Percentiles rank a stretch among this genome's conserved stretches.
phyloP scores from a whole-genome alignment of 2,888 invertebrate genomes.

The Microplitis manilae region DNA sequence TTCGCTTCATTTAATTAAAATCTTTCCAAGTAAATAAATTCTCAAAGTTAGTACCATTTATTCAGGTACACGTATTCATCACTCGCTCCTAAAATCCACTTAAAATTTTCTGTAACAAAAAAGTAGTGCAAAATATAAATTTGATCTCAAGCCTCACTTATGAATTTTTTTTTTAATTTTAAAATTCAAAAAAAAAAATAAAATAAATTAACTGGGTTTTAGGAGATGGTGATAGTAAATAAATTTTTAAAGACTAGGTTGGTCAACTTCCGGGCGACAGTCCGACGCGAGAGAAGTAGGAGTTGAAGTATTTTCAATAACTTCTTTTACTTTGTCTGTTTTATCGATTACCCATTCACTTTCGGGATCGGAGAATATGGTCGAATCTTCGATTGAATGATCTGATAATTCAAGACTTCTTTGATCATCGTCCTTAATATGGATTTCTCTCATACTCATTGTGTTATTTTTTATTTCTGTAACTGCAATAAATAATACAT shows the following conservation, averaged over 20 bases:
- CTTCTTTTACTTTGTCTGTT: constrained; percentile 48
- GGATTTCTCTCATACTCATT: neutral
- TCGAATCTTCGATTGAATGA: constrained; percentile 74
- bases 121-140: neutral
- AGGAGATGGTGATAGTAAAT: neutral
- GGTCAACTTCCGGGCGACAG: constrained; percentile 76
- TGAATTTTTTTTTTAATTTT: neutral
- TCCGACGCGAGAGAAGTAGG: constrained; percentile 64
- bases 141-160: neutral
- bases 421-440: constrained; percentile 51
- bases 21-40: neutral
- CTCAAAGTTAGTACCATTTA: neutral
- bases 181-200: constrained; percentile 17
- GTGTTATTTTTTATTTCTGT: neutral
- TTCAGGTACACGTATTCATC: neutral
- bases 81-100: neutral
- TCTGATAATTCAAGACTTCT: constrained; percentile 72
- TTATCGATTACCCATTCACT: constrained; percentile 77
- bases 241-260: constrained; percentile 57
- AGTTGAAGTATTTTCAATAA: constrained; percentile 51
- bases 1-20: neutral
- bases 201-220: constrained; percentile 5
- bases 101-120: neutral
- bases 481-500: neutral
- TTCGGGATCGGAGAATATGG: constrained; percentile 81